Base-by-base conservation (phyloP, 1,140 invertebrate species). In the Belonocnema kinseyi region DNA sequence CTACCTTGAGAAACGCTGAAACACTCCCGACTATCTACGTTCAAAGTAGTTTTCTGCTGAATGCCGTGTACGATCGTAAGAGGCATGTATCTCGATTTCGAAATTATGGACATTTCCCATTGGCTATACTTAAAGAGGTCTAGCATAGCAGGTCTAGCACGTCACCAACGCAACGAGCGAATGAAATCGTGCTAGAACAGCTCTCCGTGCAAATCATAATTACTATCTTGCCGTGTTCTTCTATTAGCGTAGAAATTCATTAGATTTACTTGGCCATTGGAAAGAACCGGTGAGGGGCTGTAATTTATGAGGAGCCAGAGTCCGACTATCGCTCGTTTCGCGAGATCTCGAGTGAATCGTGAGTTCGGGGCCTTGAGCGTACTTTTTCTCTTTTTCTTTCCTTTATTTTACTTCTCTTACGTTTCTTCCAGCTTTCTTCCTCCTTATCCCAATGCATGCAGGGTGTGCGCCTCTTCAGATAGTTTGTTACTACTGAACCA, bases 181-280 rank as follows among this genome's bases (percentile, higher is more conserved):
- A 13, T 66, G 61, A 33, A 66, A 16, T 66, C 61, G 61, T 66
- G 61, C 61, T 40, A 66, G 61, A 66, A 33, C 26, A 33, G 40
- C 61, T 66, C 61, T 40, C 26, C 61, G 61, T 66, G 61, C 61
- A 66, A 66, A 66, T 66, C 61, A 66, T 66, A 66, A 66, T 66
- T 66, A 66, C 61, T 66, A 66, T 66, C 61, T 66, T 66, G 61
- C 54, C 76, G 76, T 52, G 51, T 77, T 79, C 74, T 80, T 83
- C 81, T 84, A 82, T 85, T 85, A 85, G 81, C 81, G 83, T 86
- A 85, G 80, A 86, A 83, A 84, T 84, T 81, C 83, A 82, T 83
- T 79, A 81, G 74, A 79, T 82, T 86, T 81, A 83, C 80, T 80
- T 78, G 79, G 77, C 80, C 79, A 84, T 82, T 78, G 80, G 82